Conservation (phyloP, 2,888 invertebrate species). For the Gonocerus acuteangulatus region DNA sequence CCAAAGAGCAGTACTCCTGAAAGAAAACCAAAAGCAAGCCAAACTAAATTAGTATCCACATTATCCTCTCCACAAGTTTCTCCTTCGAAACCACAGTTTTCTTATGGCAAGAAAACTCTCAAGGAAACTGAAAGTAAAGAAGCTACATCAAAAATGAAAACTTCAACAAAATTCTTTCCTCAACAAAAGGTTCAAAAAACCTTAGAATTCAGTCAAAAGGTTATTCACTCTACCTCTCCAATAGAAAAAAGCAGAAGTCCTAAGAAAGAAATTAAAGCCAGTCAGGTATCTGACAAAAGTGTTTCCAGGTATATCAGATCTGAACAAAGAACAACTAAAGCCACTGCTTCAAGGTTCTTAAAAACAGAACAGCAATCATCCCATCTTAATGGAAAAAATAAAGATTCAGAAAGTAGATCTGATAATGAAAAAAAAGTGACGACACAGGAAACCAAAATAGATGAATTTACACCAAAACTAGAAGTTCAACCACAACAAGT, state of each 20-base stretch:
- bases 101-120: too few species aligned
- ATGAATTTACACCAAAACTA: neutral
- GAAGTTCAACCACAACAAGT: neutral
- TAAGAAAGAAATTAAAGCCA: too few species aligned
- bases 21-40: slow-evolving; percentile 21
- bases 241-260: too few species aligned
- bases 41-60: neutral
- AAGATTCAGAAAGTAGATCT: neutral
- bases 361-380: too few species aligned
- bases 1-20: slow-evolving; percentile 30
- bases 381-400: too few species aligned
- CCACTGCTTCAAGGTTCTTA: too few species aligned
- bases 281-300: too few species aligned
- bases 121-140: neutral
- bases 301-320: too few species aligned
- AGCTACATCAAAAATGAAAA: neutral
- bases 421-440: slow-evolving; percentile 1
- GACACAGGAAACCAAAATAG: neutral
- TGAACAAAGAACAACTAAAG: too few species aligned
- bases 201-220: too few species aligned
- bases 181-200: too few species aligned
- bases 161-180: neutral
- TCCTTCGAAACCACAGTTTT: neutral
- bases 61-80: slow-evolving; percentile 1
- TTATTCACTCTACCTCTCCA: too few species aligned